A percentile compares a stretch with the other conserved stretches of the same genome.
These are phyloP conservation scores for Vesta saturnalis DNA, from an alignment of 2,888 invertebrate species.

Conservation along the genomic window DNA sequence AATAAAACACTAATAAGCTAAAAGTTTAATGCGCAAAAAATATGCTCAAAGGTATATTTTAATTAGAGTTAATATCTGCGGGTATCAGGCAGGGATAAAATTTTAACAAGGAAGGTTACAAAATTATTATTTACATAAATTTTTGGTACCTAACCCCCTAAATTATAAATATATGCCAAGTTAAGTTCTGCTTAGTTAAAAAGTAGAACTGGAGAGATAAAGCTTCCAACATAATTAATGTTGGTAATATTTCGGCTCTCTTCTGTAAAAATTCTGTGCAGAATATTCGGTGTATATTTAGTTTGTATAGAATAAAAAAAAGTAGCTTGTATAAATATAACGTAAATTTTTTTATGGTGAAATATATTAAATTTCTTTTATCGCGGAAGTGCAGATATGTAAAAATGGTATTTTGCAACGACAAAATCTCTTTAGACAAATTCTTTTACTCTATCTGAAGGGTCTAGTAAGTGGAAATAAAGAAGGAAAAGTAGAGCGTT, in stretches of 20 bases:
- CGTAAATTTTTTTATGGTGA: conserved; percentile 15
- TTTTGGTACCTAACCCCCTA: not conserved
- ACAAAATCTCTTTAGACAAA: conserved; percentile 37
- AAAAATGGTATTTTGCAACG: conserved; percentile 34
- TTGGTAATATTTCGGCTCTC: conserved; percentile 16
- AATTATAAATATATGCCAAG: conserved; percentile 12
- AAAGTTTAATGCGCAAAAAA: not conserved
- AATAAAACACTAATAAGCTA: not conserved
- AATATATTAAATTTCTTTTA: conserved; percentile 33
- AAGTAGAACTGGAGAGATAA: conserved; percentile 12
- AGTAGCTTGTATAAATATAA: conserved; percentile 22
- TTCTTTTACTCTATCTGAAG: conserved; percentile 19
- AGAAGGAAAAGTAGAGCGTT: conserved; percentile 36
- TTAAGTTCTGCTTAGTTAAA: conserved; percentile 10
- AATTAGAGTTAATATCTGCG: conserved; percentile 9
- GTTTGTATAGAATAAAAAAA: too few species aligned
- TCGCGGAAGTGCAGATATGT: conserved; percentile 32
- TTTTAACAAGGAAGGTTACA: conserved; percentile 6
- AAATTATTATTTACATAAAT: conserved; percentile 14
- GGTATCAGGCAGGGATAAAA: conserved; percentile 4
- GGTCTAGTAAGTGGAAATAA: conserved; percentile 17
- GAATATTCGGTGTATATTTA: not conserved
- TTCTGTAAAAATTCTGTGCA: not conserved
- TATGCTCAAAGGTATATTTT: not conserved
- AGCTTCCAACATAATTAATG: conserved; percentile 13